Percentiles rank a stretch among this genome's conserved stretches.
phyloP scores from a whole-genome alignment of 2,888 invertebrate species.

The Cheilosia soror region DNA sequence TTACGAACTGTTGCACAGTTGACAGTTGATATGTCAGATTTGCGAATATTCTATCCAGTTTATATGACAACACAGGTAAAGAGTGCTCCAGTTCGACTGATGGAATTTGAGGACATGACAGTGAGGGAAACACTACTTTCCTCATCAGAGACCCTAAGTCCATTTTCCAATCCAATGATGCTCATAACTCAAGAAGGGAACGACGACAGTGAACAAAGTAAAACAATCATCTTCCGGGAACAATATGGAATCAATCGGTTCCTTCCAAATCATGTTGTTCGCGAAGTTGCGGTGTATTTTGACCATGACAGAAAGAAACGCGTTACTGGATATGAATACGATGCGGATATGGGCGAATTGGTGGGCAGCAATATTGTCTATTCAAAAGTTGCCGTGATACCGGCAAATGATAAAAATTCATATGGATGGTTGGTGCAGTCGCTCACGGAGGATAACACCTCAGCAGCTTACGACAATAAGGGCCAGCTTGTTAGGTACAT shows the following conservation, averaged over 20 bases:
- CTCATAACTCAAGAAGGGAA: conserved; percentile 17
- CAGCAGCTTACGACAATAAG: conserved; percentile 12
- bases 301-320: conserved; percentile 31
- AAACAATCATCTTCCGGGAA: conserved; percentile 13
- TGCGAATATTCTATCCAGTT: conserved; percentile 36
- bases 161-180: conserved; percentile 17
- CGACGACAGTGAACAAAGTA: neutral
- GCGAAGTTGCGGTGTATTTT: conserved; percentile 10
- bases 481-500: conserved; percentile 16
- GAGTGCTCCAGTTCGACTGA: conserved; percentile 2
- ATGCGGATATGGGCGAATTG: neutral
- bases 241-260: conserved; percentile 13
- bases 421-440: conserved; percentile 37
- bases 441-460: neutral
- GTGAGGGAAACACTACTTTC: neutral
- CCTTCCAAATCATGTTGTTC: conserved; percentile 27
- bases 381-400: conserved; percentile 8
- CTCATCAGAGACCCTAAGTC: conserved; percentile 30
- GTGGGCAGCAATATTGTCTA: conserved; percentile 19
- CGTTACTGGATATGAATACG: conserved; percentile 33
- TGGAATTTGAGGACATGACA: neutral
- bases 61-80: conserved; percentile 11
- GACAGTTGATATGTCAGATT: conserved; percentile 15
- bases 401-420: conserved; percentile 14
- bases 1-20: conserved; percentile 1